phyloP scores from a whole-genome alignment of 2,113 vertebrate genomes.

The Phrynosoma platyrhinos region DNA sequence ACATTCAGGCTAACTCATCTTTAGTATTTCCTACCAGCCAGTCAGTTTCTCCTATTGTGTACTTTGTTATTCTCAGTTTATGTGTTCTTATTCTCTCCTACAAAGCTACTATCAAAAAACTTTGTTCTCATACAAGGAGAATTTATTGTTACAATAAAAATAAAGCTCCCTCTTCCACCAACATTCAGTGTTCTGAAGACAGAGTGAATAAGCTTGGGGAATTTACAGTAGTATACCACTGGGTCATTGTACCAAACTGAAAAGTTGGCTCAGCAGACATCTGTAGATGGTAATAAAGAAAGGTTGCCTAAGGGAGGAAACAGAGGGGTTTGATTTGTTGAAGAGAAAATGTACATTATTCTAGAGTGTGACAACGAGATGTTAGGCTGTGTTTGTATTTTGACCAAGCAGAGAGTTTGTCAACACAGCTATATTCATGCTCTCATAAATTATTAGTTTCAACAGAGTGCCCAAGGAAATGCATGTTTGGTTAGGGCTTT shows the following conservation, averaged over 20 bases:
- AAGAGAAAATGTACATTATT: conserved; percentile 69
- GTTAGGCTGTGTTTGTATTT: conserved; percentile 56
- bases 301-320: conserved; percentile 67
- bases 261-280: conserved; percentile 58
- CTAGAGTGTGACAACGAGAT: conserved; percentile 54
- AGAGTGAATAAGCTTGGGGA: conserved; percentile 62
- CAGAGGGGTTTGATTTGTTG: conserved; percentile 38
- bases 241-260: conserved; percentile 69
- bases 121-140: conserved; percentile 62
- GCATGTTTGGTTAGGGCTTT: conserved; percentile 29
- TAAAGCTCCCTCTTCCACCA: conserved; percentile 66
- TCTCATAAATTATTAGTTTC: conserved; percentile 65
- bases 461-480: conserved; percentile 44
- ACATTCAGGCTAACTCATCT: conserved; percentile 25
- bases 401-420: conserved; percentile 41
- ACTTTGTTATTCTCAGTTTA: conserved; percentile 41
- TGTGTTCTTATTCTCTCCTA: conserved; percentile 48
- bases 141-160: conserved; percentile 78
- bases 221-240: conserved; percentile 67
- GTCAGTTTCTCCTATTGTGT: conserved; percentile 43
- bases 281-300: conserved; percentile 71
- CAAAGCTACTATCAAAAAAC: conserved; percentile 60
- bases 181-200: conserved; percentile 60
- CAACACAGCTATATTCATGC: conserved; percentile 54
- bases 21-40: conserved; percentile 26